These are phyloP conservation scores for Mythimna vitellina DNA, from an alignment of 2,888 invertebrate species.

Conservation along the genomic window DNA sequence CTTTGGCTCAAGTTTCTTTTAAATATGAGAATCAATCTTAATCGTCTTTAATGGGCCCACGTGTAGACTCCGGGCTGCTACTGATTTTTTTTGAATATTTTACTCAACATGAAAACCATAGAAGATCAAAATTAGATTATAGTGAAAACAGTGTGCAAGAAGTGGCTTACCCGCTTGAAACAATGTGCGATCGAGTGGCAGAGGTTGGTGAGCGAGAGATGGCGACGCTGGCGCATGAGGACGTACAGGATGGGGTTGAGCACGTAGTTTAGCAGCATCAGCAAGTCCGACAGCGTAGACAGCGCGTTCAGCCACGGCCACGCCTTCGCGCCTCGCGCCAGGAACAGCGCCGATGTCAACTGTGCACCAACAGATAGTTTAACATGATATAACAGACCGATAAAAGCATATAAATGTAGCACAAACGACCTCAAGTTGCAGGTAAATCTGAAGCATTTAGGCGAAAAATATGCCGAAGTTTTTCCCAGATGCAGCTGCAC, in stretches of 20 bases:
- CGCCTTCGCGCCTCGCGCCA: conserved; percentile 79
- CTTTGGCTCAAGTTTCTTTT: too few species aligned
- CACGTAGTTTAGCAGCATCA: conserved; percentile 95
- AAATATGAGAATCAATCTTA: neutral
- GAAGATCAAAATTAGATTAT: neutral
- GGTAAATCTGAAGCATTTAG: neutral
- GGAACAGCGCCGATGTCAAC: conserved; percentile 89
- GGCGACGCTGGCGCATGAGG: conserved; percentile 90
- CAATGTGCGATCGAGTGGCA: conserved; percentile 80
- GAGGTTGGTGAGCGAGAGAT: conserved; percentile 70
- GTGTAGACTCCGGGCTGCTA: neutral
- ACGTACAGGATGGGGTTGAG: conserved; percentile 96
- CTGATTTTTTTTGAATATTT: too few species aligned
- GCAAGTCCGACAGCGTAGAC: conserved; percentile 92
- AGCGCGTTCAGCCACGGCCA: conserved; percentile 78
- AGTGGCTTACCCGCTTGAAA: conserved; percentile 79
- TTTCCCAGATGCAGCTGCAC: too few species aligned
- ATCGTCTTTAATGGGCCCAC: neutral
- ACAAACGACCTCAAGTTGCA: neutral
- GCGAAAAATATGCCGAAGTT: neutral
- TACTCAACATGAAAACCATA: too few species aligned
- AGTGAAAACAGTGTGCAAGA: neutral
- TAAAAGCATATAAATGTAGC: neutral
- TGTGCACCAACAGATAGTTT: conserved; percentile 53
- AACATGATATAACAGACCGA: neutral